These are phyloP conservation scores for Cheirogaleus medius DNA, from an alignment of 2,113 vertebrate species.

Conservation along the genomic window DNA sequence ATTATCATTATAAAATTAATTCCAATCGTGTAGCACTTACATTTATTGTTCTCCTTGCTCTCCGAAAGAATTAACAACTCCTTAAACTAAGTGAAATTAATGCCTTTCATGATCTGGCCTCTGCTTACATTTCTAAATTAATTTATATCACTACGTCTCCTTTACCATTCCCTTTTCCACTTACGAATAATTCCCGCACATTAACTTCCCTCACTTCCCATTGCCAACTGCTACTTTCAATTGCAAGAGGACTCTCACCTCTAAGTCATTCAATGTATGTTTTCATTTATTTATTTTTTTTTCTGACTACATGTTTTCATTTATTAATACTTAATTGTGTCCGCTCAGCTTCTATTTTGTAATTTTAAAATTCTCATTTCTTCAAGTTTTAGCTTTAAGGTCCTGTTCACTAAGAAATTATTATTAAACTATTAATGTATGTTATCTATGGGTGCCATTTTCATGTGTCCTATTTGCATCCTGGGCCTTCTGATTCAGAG, in stretches of 20 bases:
- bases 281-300: background rate
- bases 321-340: background rate
- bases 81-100: background rate
- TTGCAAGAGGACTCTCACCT: background rate
- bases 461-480: background rate
- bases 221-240: background rate
- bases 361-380: background rate
- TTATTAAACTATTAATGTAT: background rate
- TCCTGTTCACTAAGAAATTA: background rate
- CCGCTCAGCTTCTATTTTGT: background rate
- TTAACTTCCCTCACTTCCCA: background rate
- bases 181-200: background rate
- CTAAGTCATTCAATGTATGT: background rate
- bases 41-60: background rate
- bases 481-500: background rate
- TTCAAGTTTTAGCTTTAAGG: background rate
- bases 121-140: background rate
- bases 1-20: background rate
- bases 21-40: background rate
- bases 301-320: background rate
- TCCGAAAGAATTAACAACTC: background rate
- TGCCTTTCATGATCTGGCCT: background rate
- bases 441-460: background rate
- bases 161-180: background rate
- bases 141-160: background rate